Conservation (phyloP, 2,113 vertebrate genomes). For the Alectura lathami region DNA sequence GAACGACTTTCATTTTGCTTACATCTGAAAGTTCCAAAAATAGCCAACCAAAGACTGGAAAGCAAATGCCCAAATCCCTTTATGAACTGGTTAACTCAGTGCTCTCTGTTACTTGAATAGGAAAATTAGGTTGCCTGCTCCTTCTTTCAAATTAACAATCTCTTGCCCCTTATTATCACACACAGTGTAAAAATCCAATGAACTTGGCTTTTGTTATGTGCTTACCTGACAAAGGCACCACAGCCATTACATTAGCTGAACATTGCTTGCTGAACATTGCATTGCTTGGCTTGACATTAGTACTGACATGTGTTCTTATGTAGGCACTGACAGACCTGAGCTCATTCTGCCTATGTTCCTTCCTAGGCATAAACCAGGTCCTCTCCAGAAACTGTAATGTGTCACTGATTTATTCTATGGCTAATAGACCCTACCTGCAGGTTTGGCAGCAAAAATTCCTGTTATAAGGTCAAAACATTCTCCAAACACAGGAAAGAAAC, state of each 20-base stretch:
- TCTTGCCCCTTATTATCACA: not conserved
- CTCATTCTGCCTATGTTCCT: not conserved
- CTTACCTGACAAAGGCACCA: not conserved
- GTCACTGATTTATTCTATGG: too few species aligned
- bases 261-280: too few species aligned
- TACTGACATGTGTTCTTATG: not conserved
- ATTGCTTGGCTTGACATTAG: not conserved
- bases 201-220: not conserved
- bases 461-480: accelerated
- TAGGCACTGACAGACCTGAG: slow-evolving; percentile 22
- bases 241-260: not conserved
- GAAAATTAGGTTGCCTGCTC: not conserved
- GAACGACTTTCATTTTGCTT: not conserved
- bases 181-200: not conserved
- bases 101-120: not conserved
- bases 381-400: not conserved
- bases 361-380: not conserved
- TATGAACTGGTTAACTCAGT: not conserved
- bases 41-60: not conserved
- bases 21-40: not conserved
- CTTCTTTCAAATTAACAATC: not conserved
- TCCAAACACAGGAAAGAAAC: not conserved
- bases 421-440: not conserved
- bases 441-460: not conserved
- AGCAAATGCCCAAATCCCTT: not conserved